A percentile compares a stretch with the other conserved stretches of the same genome.
Conservation (phyloP, 2,113 vertebrate species). For the Circaetus gallicus region DNA sequence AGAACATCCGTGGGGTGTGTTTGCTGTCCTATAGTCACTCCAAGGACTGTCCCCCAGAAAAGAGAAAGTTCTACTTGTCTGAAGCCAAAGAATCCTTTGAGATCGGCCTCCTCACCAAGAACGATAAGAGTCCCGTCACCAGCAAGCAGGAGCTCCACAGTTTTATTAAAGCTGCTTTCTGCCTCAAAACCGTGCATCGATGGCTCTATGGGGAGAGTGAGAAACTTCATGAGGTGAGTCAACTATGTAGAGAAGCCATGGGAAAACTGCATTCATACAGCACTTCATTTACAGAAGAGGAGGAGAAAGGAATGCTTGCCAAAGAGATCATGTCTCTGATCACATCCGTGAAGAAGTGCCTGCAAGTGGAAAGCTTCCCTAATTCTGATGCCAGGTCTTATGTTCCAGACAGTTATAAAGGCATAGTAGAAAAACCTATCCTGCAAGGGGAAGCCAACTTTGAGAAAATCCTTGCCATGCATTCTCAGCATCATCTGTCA, state of each 20-base stretch:
- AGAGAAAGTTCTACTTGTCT: slow-evolving; percentile 69
- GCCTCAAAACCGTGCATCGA: slow-evolving; percentile 75
- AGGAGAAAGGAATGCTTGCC: slow-evolving; percentile 71
- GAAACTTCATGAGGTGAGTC: background rate
- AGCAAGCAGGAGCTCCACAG: slow-evolving; percentile 92
- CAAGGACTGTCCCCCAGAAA: slow-evolving; percentile 70
- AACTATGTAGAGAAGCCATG: slow-evolving; percentile 78
- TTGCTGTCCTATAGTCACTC: slow-evolving; percentile 87
- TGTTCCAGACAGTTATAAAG: slow-evolving; percentile 82
- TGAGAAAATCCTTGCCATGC: slow-evolving; percentile 68
- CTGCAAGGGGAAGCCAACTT: slow-evolving; percentile 70
- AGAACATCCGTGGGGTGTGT: slow-evolving; percentile 89
- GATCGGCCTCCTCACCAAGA: slow-evolving; percentile 85
- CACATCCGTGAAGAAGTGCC: slow-evolving; percentile 62
- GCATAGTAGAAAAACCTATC: slow-evolving; percentile 27
- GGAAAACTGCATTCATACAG: slow-evolving; percentile 75
- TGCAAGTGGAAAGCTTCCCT: slow-evolving; percentile 73
- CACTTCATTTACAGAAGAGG: background rate
- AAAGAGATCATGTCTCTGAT: slow-evolving; percentile 79
- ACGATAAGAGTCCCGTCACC: slow-evolving; percentile 53
- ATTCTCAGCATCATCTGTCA: slow-evolving; percentile 83
- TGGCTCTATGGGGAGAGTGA: slow-evolving; percentile 69
- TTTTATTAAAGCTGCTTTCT: slow-evolving; percentile 87
- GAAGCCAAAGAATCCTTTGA: slow-evolving; percentile 87
- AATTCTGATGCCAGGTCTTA: slow-evolving; percentile 81